Percentiles rank a stretch among this genome's conserved stretches.
These are phyloP conservation scores for Diorhabda carinulata DNA, from an alignment of 1,140 invertebrate genomes.

Conservation along the genomic window DNA sequence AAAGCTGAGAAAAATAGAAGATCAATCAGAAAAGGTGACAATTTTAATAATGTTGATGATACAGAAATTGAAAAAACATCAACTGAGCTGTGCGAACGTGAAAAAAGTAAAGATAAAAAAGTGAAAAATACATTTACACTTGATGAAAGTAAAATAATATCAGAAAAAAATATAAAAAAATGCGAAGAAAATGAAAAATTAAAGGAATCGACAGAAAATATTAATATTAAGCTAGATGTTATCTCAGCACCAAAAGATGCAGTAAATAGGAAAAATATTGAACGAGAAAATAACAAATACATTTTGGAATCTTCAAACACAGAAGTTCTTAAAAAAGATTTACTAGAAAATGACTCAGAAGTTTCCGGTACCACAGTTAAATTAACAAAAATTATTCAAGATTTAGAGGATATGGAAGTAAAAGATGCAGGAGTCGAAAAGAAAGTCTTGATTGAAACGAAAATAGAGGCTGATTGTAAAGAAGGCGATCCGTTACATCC, in stretches of 20 bases:
- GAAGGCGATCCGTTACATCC: no score
- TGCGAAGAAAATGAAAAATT: no score
- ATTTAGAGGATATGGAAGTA: background rate
- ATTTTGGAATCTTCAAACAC: background rate
- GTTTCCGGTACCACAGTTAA: background rate
- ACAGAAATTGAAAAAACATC: no score
- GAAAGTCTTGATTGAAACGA: conserved; percentile 2
- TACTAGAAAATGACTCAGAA: background rate
- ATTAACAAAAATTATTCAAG: background rate
- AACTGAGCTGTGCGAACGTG: no score
- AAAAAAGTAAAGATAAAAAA: background rate
- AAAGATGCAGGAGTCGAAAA: background rate
- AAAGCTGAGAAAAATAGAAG: background rate
- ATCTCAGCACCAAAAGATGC: no score
- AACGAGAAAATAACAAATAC: no score
- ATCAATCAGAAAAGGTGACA: background rate
- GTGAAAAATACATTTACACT: background rate
- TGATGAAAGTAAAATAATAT: conserved; percentile 3
- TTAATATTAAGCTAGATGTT: no score
- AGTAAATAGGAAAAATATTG: no score
- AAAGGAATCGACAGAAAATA: no score
- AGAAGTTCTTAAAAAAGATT: background rate
- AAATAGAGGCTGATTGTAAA: conserved; percentile 1
- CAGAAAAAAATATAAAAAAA: background rate
- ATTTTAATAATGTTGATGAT: no score